phyloP scores from a whole-genome alignment of 1,140 invertebrate species.

The Halotydeus destructor region DNA sequence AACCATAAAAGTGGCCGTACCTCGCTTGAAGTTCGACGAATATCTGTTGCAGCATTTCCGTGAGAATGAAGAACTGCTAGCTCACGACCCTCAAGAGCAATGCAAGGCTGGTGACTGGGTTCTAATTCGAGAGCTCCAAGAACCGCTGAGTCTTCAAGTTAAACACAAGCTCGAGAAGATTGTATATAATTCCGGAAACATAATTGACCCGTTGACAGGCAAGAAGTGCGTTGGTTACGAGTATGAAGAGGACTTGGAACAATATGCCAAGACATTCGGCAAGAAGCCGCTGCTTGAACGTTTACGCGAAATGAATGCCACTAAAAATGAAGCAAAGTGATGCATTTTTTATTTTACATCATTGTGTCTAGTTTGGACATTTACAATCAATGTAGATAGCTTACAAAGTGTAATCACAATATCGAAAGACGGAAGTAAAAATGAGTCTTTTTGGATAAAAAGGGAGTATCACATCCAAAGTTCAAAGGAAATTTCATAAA shows the following conservation, averaged over 20 bases:
- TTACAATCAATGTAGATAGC: too few relatives aligned
- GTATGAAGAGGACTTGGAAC: conserved; percentile 16
- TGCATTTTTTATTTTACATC: too few relatives aligned
- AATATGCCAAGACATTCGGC: conserved; percentile 11
- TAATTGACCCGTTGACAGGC: conserved; percentile 17
- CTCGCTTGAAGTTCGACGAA: conserved; percentile 10
- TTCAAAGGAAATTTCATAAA: too few relatives aligned
- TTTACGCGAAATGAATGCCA: too few relatives aligned
- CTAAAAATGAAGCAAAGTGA: too few relatives aligned
- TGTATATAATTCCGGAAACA: conserved; percentile 17
- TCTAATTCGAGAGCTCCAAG: conserved; percentile 10
- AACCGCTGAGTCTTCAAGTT: conserved; percentile 9
- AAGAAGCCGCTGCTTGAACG: too few relatives aligned
- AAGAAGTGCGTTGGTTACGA: conserved; percentile 14
- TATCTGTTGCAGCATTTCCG: conserved; percentile 12
- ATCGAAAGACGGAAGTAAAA: too few relatives aligned
- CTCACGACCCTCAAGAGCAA: conserved; percentile 5
- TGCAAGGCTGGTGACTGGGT: conserved; percentile 13
- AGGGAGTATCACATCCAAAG: too few relatives aligned
- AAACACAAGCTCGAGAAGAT: conserved; percentile 16
- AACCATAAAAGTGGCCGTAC: conserved; percentile 9
- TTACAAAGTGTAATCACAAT: too few relatives aligned
- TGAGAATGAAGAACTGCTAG: conserved; percentile 9
- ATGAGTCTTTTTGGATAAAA: too few relatives aligned
- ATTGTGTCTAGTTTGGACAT: too few relatives aligned